These are phyloP conservation scores for Pterocles burchelli DNA, from an alignment of 2,113 vertebrate species.

Conservation along the genomic window DNA sequence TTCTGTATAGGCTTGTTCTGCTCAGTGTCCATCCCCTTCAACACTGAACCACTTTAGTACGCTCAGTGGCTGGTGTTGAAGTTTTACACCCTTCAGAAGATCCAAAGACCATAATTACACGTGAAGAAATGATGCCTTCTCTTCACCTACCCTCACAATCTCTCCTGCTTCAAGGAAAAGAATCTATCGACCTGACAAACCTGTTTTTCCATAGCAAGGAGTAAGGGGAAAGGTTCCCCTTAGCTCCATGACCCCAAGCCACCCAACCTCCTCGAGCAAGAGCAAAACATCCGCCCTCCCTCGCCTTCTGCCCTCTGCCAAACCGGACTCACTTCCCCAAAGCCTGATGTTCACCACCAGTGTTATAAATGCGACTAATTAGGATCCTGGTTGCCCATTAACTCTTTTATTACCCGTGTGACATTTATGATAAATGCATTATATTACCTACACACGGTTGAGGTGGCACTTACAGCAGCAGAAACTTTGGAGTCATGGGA, in stretches of 20 bases:
- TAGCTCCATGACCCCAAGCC: background rate
- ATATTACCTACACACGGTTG: background rate
- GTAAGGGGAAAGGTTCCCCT: background rate
- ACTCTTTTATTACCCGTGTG: slow-evolving; percentile 45
- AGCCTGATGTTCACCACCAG: fast-evolving
- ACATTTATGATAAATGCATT: slow-evolving; percentile 34
- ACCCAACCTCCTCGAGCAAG: background rate
- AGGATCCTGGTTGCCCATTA: slow-evolving; percentile 1
- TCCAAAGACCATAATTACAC: background rate
- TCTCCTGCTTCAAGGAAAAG: background rate
- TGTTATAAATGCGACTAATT: slow-evolving; percentile 18
- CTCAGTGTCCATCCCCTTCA: background rate
- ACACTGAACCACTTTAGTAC: background rate
- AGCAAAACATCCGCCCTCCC: background rate
- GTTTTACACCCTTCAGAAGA: background rate
- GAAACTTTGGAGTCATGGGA: background rate
- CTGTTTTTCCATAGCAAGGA: background rate
- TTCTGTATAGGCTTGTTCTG: background rate
- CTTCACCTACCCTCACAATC: background rate
- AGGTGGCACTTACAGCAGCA: slow-evolving; percentile 27
- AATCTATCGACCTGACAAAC: background rate
- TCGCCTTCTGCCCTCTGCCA: background rate
- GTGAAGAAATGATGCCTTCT: background rate
- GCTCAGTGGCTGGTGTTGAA: background rate
- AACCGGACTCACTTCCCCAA: background rate